phyloP scores from a whole-genome alignment of 2,113 vertebrate species.

The Phrynosoma platyrhinos region DNA sequence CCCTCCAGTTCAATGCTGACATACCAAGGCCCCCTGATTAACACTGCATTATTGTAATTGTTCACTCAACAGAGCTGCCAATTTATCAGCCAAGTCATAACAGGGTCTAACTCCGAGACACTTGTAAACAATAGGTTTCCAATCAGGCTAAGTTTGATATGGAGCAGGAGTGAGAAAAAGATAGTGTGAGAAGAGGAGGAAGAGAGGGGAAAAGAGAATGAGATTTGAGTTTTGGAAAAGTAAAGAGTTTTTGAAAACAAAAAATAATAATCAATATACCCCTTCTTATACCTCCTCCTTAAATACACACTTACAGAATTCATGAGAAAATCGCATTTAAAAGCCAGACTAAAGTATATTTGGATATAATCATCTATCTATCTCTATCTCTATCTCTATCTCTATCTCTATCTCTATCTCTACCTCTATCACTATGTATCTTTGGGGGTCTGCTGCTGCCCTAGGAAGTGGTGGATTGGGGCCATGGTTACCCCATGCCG shows the following conservation, averaged over 20 bases:
- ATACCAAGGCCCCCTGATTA: constrained; percentile 57
- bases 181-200: constrained; percentile 26
- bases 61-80: constrained; percentile 65
- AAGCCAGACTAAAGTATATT: background rate
- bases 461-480: too few relatives aligned
- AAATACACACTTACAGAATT: background rate
- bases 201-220: constrained; percentile 40
- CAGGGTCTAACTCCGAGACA: constrained; percentile 68
- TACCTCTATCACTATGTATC: too few relatives aligned
- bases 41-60: constrained; percentile 63
- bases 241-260: background rate
- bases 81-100: constrained; percentile 68
- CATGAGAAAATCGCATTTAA: too few relatives aligned
- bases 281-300: background rate
- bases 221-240: constrained; percentile 43
- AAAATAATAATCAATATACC: background rate
- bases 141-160: constrained; percentile 65
- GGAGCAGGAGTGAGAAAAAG: constrained; percentile 57
- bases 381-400: too few relatives aligned
- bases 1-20: background rate
- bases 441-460: too few relatives aligned
- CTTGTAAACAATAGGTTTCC: constrained; percentile 74
- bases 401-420: too few relatives aligned
- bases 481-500: too few relatives aligned
- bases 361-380: background rate